Evolutionary conservation across 1,140 invertebrate species (phyloP).

Genomic region (Drosophila takahashii): DNA sequence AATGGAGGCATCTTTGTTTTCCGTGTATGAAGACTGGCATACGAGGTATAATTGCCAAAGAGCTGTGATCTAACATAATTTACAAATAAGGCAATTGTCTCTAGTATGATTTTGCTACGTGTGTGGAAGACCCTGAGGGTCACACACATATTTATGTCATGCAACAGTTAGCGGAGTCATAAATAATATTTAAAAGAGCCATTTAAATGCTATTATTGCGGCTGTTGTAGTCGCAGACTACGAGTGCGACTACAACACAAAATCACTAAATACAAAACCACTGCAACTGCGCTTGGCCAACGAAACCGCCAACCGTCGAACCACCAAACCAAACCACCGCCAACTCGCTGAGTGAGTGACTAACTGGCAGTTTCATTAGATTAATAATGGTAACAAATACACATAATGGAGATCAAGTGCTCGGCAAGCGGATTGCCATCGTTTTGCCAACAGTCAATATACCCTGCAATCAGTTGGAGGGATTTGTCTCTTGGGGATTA

Average conservation of each 20-base stretch:
- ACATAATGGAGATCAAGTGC: slow-evolving; percentile 46
- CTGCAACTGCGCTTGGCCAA: slow-evolving; percentile 38
- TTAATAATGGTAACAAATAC: slow-evolving; percentile 45
- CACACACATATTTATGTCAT: slow-evolving; percentile 55
- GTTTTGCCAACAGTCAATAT: slow-evolving; percentile 17
- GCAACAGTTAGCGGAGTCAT: slow-evolving; percentile 63
- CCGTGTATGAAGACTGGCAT: not conserved
- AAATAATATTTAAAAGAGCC: slow-evolving; percentile 76
- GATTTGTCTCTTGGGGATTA: slow-evolving; percentile 8
- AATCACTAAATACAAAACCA: not conserved
- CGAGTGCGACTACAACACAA: slow-evolving; percentile 14
- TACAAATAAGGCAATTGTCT: slow-evolving; percentile 42
- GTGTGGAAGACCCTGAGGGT: slow-evolving; percentile 39
- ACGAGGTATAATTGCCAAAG: not conserved
- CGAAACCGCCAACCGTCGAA: slow-evolving; percentile 2
- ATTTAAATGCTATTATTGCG: slow-evolving; percentile 71
- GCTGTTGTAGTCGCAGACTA: slow-evolving; percentile 21
- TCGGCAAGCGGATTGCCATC: not conserved
- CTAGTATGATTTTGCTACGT: slow-evolving; percentile 11
- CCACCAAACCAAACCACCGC: slow-evolving; percentile 6
- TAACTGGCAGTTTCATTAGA: slow-evolving; percentile 50
- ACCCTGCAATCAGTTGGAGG: slow-evolving; percentile 15
- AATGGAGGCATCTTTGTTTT: not conserved
- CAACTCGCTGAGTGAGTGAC: slow-evolving; percentile 26
- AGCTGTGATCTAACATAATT: slow-evolving; percentile 34